Conservation (phyloP, 2,888 invertebrate species). For the Mesopsocus fuscifrons region DNA sequence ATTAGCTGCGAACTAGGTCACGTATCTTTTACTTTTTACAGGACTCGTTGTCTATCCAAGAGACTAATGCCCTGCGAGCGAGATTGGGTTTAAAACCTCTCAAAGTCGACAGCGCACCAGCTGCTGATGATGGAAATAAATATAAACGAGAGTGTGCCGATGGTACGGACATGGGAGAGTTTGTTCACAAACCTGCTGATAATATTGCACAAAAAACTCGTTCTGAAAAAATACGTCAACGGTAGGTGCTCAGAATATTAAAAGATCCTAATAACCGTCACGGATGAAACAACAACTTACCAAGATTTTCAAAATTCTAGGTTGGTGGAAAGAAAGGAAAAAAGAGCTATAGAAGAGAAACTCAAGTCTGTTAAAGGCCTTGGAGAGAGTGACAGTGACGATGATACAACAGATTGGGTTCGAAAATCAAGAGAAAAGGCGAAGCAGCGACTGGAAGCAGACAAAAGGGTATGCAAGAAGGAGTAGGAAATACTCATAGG, state of each 20-base stretch:
- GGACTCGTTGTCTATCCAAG: slow-evolving; percentile 51
- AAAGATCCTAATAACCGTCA: not conserved
- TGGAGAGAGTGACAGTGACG: slow-evolving; percentile 54
- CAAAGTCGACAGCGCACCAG: slow-evolving; percentile 34
- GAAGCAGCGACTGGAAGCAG: slow-evolving; percentile 66
- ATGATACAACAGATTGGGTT: slow-evolving; percentile 64
- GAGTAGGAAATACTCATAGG: too few relatives aligned
- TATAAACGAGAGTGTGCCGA: slow-evolving; percentile 16
- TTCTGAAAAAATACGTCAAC: slow-evolving; percentile 64
- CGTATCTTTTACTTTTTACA: too few relatives aligned
- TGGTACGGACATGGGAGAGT: slow-evolving; percentile 42
- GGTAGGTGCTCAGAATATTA: slow-evolving; percentile 19
- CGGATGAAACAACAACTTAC: not conserved
- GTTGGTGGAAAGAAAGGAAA: slow-evolving; percentile 58
- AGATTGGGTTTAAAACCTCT: slow-evolving; percentile 88
- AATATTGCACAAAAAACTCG: slow-evolving; percentile 53
- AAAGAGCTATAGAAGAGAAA: slow-evolving; percentile 52
- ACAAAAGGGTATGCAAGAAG: slow-evolving; percentile 57
- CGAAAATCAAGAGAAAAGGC: slow-evolving; percentile 54
- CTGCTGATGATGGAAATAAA: slow-evolving; percentile 15
- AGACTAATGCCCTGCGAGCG: slow-evolving; percentile 75
- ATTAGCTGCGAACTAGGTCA: too few relatives aligned
- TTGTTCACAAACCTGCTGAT: slow-evolving; percentile 69
- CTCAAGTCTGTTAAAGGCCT: slow-evolving; percentile 36
- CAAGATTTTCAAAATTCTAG: too few relatives aligned